Percentiles rank a stretch among this genome's conserved stretches.
Conservation (phyloP, 2,888 invertebrate genomes). For the Spodoptera littoralis region DNA sequence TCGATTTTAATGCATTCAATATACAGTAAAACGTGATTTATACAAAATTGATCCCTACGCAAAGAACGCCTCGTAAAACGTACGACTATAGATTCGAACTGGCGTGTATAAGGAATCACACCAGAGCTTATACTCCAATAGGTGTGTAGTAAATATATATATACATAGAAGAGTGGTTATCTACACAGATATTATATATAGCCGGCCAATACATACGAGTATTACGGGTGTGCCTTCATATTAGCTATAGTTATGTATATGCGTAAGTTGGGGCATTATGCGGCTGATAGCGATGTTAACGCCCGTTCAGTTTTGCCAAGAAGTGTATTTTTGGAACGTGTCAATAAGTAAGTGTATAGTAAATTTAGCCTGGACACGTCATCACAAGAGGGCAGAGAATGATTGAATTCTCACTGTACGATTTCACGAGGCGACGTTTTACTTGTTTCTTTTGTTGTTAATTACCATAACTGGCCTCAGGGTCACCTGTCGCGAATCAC, state of each 20-base stretch:
- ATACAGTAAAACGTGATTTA: conserved; percentile 32
- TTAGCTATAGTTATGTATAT: conserved; percentile 58
- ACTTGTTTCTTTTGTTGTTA: conserved; percentile 61
- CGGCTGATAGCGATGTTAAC: conserved; percentile 87
- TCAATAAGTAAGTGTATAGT: conserved; percentile 88
- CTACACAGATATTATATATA: conserved; percentile 27
- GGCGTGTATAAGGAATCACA: conserved; percentile 62
- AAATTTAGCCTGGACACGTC: conserved; percentile 86
- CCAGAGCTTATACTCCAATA: conserved; percentile 49
- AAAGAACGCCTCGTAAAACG: conserved; percentile 53
- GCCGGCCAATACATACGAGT: conserved; percentile 52
- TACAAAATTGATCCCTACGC: conserved; percentile 28
- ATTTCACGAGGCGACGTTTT: conserved; percentile 60
- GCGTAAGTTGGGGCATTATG: conserved; percentile 80
- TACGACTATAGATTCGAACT: conserved; percentile 50
- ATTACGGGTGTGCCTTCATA: conserved; percentile 62
- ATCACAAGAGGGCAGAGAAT: conserved; percentile 75
- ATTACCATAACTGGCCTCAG: conserved; percentile 55
- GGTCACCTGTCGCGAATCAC: conserved; percentile 54
- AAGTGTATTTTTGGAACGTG: conserved; percentile 88
- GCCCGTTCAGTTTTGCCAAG: conserved; percentile 88
- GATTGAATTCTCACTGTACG: conserved; percentile 76
- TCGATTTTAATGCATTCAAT: conserved; percentile 24
- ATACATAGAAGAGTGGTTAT: conserved; percentile 21
- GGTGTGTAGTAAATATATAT: conserved; percentile 34